Conservation (phyloP, 2,888 invertebrate species). For the Myathropa florea region DNA sequence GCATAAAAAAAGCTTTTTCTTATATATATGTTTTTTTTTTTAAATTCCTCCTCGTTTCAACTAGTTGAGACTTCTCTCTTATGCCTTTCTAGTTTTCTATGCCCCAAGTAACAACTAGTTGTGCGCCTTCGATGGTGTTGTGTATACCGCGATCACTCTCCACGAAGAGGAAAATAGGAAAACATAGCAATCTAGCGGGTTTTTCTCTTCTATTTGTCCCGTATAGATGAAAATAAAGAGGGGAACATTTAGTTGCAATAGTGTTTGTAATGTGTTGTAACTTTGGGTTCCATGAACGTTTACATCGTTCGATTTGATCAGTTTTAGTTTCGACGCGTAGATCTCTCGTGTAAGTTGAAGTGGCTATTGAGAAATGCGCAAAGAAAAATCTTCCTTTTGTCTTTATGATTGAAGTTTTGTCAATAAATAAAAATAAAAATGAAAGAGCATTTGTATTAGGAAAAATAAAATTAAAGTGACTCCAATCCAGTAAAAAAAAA, state of each 20-base stretch:
- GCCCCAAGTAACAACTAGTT: conserved; percentile 57
- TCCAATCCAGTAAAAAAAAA: too few species aligned
- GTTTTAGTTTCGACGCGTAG: conserved; percentile 34
- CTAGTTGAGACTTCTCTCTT: conserved; percentile 42
- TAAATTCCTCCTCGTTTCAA: background rate
- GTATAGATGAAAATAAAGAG: conserved; percentile 8
- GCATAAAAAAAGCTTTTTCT: conserved; percentile 54
- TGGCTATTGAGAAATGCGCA: background rate
- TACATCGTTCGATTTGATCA: conserved; percentile 56
- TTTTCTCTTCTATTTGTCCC: conserved; percentile 39
- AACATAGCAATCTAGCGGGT: conserved; percentile 42
- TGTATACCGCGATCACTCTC: conserved; percentile 31
- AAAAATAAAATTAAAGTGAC: too few species aligned
- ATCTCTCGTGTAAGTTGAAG: conserved; percentile 3
- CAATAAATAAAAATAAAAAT: background rate
- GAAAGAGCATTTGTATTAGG: background rate
- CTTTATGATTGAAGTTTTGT: background rate
- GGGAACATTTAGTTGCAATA: conserved; percentile 45
- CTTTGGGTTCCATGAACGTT: conserved; percentile 20
- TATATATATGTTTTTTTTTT: conserved; percentile 15
- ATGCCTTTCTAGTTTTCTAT: conserved; percentile 53
- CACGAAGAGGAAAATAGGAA: conserved; percentile 14
- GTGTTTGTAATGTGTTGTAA: conserved; percentile 63
- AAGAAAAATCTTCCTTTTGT: background rate
- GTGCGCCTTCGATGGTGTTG: conserved; percentile 46